These are phyloP conservation scores for Lipophrys pholis DNA, from an alignment of 2,113 vertebrate species.

Conservation along the genomic window DNA sequence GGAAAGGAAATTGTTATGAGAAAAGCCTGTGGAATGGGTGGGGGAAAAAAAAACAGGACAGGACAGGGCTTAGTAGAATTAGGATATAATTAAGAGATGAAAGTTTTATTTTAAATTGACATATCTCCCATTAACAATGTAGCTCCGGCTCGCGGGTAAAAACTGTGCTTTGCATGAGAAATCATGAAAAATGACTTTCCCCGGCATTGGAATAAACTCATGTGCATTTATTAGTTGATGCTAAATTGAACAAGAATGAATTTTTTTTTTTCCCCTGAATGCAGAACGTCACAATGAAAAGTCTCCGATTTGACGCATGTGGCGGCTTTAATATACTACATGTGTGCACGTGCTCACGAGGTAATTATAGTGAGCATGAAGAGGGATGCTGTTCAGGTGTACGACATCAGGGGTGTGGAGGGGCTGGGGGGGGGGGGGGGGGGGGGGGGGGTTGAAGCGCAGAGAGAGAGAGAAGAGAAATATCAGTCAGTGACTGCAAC, in stretches of 20 bases:
- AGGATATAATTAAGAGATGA: constrained; percentile 62
- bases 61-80: constrained; percentile 50
- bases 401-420: background rate
- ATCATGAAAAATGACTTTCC: constrained; percentile 12
- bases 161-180: constrained; percentile 27
- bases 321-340: constrained; percentile 21
- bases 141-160: constrained; percentile 23
- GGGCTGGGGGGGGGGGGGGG: constrained; percentile 6
- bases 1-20: constrained; percentile 56
- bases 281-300: constrained; percentile 14
- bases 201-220: background rate
- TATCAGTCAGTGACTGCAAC: constrained; percentile 33
- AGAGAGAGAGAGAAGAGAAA: constrained; percentile 4
- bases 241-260: constrained; percentile 8
- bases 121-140: constrained; percentile 38
- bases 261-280: background rate
- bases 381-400: background rate
- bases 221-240: constrained; percentile 1
- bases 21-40: constrained; percentile 36
- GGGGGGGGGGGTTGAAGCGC: constrained; percentile 5
- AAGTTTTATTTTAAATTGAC: constrained; percentile 49
- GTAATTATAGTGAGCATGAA: constrained; percentile 32
- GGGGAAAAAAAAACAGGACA: background rate
- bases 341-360: background rate
- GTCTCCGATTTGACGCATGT: background rate